Evolutionary conservation across 2,888 invertebrate genomes (phyloP).

Genomic region (Ophraella communa): DNA sequence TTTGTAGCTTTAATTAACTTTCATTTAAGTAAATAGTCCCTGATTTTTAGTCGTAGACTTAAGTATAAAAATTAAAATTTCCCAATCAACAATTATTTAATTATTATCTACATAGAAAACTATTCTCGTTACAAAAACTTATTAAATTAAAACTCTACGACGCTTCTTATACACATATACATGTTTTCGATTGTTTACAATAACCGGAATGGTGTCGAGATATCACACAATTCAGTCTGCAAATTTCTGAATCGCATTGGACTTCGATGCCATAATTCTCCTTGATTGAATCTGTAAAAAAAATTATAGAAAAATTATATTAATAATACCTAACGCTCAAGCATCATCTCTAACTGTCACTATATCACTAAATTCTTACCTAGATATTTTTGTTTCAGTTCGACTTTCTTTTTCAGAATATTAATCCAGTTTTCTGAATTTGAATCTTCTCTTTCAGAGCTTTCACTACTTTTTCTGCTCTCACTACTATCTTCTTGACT

Average conservation of each 20-base stretch:
- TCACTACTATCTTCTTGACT: neutral
- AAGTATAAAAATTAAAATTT: too few relatives aligned
- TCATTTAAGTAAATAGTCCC: too few relatives aligned
- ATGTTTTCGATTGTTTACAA: neutral
- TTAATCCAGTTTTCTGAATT: slow-evolving; percentile 6
- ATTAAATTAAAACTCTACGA: neutral
- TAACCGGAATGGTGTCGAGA: neutral
- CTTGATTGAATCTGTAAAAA: slow-evolving; percentile 14
- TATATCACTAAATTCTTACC: slow-evolving; percentile 2
- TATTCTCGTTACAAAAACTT: neutral
- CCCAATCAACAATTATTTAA: too few relatives aligned
- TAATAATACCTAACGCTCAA: too few relatives aligned
- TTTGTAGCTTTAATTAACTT: too few relatives aligned
- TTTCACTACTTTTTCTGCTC: neutral
- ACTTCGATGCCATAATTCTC: slow-evolving; percentile 5
- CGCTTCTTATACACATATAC: neutral
- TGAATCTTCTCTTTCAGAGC: too few relatives aligned
- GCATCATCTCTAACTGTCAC: too few relatives aligned
- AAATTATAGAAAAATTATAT: too few relatives aligned
- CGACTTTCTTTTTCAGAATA: slow-evolving; percentile 2
- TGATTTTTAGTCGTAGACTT: too few relatives aligned
- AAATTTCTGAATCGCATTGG: slow-evolving; percentile 4
- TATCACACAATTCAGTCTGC: slow-evolving; percentile 8
- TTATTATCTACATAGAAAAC: neutral
- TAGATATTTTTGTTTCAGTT: slow-evolving; percentile 7